Base-by-base conservation (phyloP, 2,113 vertebrate species). In the Sylvilagus bachmani region DNA sequence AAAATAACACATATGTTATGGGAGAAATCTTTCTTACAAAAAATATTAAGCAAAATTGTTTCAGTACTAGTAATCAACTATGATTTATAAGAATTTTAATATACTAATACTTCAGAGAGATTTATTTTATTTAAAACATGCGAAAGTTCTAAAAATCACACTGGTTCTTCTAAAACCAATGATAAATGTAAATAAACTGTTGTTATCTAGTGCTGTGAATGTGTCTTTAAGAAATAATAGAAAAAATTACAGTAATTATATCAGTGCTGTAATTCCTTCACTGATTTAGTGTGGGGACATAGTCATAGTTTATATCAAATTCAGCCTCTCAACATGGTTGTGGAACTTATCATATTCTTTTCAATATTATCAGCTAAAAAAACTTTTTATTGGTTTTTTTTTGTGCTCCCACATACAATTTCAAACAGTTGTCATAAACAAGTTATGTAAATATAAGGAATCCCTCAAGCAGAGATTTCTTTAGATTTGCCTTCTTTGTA, bases 21-120 rank as follows among this genome's bases (percentile, higher is more conserved):
- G 61, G 62, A 66, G 13, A 85, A 80, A 51, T 44, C 10, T 93
- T 71, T 88, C 73, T 66, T 64, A 86, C 10, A 27, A 91, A 88
- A 10, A 21, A 69, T 94, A 83, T 89, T 84, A 79, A 94, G 61
- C 31, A 69, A 81, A 86, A 11, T 85, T 82, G 8, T 83, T 55
- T 95, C 5, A n/a, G 66, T 10, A 44, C n/a, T 58, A 85, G 31
- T 31, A 33, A 91, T 78, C 38, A 86, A 10, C n/a, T 58, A 83
- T 58, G 27, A 51, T 69, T 80, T 86, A 67, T 16, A 67, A 67
- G 8, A 31, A 10, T 79, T 91, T 93, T 67, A 27, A 62, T 70
- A 86, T 61, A 25, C 27, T 83, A 58, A 69, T 7, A n/a, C 1
- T 61, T 36, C 21, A 53, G 2, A n/a, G 36, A 31, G 61, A 6